Evolutionary conservation across 1,140 invertebrate species (phyloP), one percentile per base, ranked within the genome.

Genomic region (Dryas iulia): DNA sequence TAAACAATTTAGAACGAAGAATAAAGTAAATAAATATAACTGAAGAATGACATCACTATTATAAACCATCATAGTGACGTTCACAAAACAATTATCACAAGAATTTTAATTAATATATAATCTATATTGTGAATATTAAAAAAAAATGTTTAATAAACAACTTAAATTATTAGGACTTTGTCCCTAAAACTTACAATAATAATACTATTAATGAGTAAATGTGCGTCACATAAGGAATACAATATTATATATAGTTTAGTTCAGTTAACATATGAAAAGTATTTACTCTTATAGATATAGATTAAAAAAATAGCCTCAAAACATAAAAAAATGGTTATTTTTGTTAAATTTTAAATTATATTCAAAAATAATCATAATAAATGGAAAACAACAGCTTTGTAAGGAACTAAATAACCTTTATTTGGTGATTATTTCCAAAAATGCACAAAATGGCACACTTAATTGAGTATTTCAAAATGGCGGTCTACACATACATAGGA

Each of bases 191-290:
- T 60, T 39, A 47, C 21, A 21, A 28, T 10, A 21, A 21, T 8
- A 61, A 7, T 14, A 10, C 6, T 52, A 52, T 30, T 47, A 21
- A 47, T 18, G 39, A 47, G 3, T 26, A n/a, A 24, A 62, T 62
- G 39, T 62, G 59, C 59, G 59, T 62, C 47, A 26, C n/a, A 24
- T 33, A 14, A 61, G 56, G 26, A 57, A 63, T 54, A 65, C 28
- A 8, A 11, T 59, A 59, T 60, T 60, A 23, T 39, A 14, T 21
- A 21, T 21, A 47, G 14, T 21, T 47, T 21, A 47, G 14, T 21
- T 47, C 6, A 47, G 39, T 47, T 47, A 47, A 21, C 26, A 28
- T 28, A 28, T 28, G 2, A 28, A 28, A n/a, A n/a, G n/a, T n/a
- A n/a, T n/a, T n/a, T n/a, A n/a, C n/a, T n/a, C n/a, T n/a, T n/a